Evolutionary conservation across 1,140 invertebrate species (phyloP), one percentile per base, ranked within the genome.

Genomic region (Drosophila willistoni): DNA sequence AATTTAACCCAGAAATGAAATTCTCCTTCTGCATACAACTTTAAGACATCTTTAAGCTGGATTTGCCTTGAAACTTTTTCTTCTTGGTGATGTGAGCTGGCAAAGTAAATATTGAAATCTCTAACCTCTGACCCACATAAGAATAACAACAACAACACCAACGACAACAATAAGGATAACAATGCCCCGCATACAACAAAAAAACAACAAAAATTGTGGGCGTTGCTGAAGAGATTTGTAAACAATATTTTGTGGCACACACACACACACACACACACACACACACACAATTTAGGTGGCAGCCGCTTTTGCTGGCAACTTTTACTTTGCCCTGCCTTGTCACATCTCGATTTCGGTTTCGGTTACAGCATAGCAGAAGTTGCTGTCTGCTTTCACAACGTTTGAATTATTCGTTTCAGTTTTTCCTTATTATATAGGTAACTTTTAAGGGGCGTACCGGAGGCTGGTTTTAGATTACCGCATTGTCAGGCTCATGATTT

Each of bases 191-290:
- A 89, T 84, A 90, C 77, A 90, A 25, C n/a, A 4, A 25, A 25
- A 25, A 5, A 25, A 25, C 3, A 25, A 25, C 3, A 4, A 25
- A 85, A 86, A 78, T 90, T 86, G 78, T 80, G 82, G 87, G 82
- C 79, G 82, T 86, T 71, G 64, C 79, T 83, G 66, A 82, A 90
- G 86, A 90, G 87, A 90, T 90, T 90, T 90, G 87, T 90, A 90
- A 90, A 90, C 87, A 90, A 90, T 77, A 86, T 87, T 83, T 77
- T 90, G 73, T 89, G 82, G 77, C 77, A 81, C 79, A 29, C 29
- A 86, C 77, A 90, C 71, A 86, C 19, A 22, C 19, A 22, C 19
- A 22, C 77, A 80, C 79, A n/a, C 77, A 81, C 79, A 29, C 29
- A 86, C 77, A 29, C 29, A 86, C 77, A 90, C 71, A 86, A 90